These are phyloP conservation scores for Napeogenes sylphis DNA, from an alignment of 2,888 invertebrate genomes.

Conservation along the genomic window DNA sequence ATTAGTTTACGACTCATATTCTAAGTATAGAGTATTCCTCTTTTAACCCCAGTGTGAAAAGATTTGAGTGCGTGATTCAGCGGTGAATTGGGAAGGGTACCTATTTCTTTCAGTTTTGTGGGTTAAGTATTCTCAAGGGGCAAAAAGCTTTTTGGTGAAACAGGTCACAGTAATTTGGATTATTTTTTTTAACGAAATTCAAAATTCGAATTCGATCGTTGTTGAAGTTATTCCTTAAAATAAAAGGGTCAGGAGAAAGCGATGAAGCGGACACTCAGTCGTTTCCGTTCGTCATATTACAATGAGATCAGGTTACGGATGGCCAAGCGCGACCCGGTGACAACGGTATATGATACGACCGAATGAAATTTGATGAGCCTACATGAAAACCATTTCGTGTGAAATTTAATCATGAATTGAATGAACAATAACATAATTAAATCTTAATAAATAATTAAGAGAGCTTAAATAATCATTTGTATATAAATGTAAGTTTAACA, in stretches of 20 bases:
- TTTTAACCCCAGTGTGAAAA: conserved; percentile 12
- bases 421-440: too few relatives aligned
- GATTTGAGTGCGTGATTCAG: conserved; percentile 13
- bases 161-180: too few relatives aligned
- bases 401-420: too few relatives aligned
- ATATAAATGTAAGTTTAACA: too few relatives aligned
- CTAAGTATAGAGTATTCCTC: conserved; percentile 27
- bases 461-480: too few relatives aligned
- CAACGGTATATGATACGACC: background rate
- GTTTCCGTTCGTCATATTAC: conserved; percentile 48
- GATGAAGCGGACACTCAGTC: conserved; percentile 38
- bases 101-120: background rate
- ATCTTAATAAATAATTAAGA: too few relatives aligned
- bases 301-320: conserved; percentile 41
- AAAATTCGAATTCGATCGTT: background rate
- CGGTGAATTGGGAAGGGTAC: background rate
- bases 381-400: too few relatives aligned
- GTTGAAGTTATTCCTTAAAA: too few relatives aligned
- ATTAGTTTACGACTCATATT: conserved; percentile 29
- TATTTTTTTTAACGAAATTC: background rate
- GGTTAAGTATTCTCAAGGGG: background rate
- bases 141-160: too few relatives aligned
- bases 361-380: too few relatives aligned
- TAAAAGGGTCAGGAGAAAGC: conserved; percentile 31
- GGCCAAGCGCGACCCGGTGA: conserved; percentile 29